Evolutionary conservation across 1,140 invertebrate species (phyloP).

Genomic region (Sinonovacula constricta): DNA sequence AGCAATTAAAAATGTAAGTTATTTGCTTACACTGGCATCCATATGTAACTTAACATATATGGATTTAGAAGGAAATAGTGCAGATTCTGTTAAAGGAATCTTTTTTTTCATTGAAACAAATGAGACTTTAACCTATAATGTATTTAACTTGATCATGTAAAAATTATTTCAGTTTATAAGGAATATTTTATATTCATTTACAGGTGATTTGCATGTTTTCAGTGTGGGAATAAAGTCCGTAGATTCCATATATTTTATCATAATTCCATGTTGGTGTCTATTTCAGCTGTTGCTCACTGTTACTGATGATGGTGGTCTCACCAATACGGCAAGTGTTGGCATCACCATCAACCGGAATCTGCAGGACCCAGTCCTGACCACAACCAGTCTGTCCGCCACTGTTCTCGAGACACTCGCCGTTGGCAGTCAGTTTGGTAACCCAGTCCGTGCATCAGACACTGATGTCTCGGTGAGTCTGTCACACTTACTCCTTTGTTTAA

Average conservation of each 20-base stretch:
- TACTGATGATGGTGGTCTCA: constrained; percentile 67
- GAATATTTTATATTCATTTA: no score
- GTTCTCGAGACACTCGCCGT: constrained; percentile 52
- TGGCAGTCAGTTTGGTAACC: constrained; percentile 31
- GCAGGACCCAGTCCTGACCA: constrained; percentile 56
- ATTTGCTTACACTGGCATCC: no score
- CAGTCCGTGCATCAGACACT: constrained; percentile 53
- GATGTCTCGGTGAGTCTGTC: constrained; percentile 56
- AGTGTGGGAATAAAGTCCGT: no score
- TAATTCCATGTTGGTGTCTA: constrained; percentile 12
- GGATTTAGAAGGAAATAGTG: background rate
- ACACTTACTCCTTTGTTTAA: constrained; percentile 1
- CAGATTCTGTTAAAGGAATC: background rate
- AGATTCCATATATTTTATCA: no score
- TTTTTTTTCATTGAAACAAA: background rate
- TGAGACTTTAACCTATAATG: no score
- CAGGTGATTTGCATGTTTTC: no score
- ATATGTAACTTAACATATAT: no score
- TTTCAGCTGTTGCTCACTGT: constrained; percentile 65
- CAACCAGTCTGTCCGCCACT: background rate
- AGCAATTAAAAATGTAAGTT: no score
- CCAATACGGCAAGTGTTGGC: constrained; percentile 48
- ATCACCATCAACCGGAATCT: constrained; percentile 67
- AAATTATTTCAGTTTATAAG: no score
- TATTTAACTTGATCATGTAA: no score